Base-by-base conservation (phyloP, 2,888 invertebrate genomes). In the Chelonus formosanus region DNA sequence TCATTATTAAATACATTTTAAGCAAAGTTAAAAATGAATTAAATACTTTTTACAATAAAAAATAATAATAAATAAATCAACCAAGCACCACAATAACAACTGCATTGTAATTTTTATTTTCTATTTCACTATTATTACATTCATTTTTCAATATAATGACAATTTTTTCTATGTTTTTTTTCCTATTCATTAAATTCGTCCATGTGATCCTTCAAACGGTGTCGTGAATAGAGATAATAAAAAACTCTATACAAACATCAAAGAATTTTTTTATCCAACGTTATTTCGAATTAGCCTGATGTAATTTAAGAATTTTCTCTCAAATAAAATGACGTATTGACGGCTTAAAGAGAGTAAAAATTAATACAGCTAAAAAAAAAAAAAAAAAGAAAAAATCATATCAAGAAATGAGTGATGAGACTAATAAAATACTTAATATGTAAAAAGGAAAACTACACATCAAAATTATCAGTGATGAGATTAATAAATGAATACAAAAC, bases 231-330 rank as follows among this genome's bases (percentile, higher is more conserved):
- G 31, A 32, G 36, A 53, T 3, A 50, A 69, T n/a, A 64, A 68
- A 55, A 64, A 20, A 20, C 20, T 20, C 20, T 59, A 20, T n/a
- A 57, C 54, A 55, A 67, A 67, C 66, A 50, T 44, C 45, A 58
- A 59, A 65, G 69, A 67, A 62, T 55, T 55, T 69, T 70, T 52
- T 63, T 56, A 60, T 20, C 43, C 55, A 35, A 67, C 70, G 56
- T 70, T 57, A 60, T 65, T 71, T 64, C 68, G 74, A 76, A 80
- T 80, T 80, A 77, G 79, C 80, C 71, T 67, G 77, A 71, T 77
- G 79, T 75, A 77, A 79, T 73, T 75, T 75, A 71, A 80, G 70
- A 72, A 40, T 61, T 61, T 60, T 65, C 59, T 62, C 59, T 48
- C 57, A 59, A 57, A 54, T 44, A 6, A 57, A 58, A 44, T 40